phyloP scores from a whole-genome alignment of 2,888 invertebrate species.

The Eristalis arbustorum region DNA sequence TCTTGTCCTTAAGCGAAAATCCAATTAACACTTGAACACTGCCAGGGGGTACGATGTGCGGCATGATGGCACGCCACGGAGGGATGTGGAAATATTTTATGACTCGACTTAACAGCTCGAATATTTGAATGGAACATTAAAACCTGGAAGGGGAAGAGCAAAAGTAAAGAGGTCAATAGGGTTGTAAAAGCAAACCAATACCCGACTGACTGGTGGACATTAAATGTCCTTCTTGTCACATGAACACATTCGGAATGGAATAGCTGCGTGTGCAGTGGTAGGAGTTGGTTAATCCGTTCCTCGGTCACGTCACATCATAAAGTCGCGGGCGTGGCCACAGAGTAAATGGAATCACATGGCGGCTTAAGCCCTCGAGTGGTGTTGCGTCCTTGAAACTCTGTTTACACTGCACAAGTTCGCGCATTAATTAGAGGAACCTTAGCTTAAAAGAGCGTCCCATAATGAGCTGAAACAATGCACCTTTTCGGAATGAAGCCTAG shows the following conservation, averaged over 20 bases:
- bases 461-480: conserved; percentile 47
- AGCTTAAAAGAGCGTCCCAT: neutral
- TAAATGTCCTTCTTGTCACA: neutral
- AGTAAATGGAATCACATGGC: neutral
- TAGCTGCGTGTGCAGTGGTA: neutral
- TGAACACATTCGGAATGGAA: neutral
- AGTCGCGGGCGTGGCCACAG: neutral
- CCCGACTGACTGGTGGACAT: neutral
- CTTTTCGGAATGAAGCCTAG: conserved; percentile 21
- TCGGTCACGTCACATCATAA: neutral
- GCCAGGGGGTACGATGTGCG: neutral
- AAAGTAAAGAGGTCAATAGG: conserved; percentile 15
- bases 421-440: conserved; percentile 47
- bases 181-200: conserved; percentile 33
- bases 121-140: conserved; percentile 21
- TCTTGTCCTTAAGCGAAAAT: neutral
- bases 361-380: neutral
- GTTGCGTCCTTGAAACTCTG: neutral
- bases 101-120: conserved; percentile 9
- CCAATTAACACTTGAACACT: conserved; percentile 19
- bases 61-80: neutral
- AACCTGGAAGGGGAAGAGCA: neutral
- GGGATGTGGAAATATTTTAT: conserved; percentile 7
- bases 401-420: neutral
- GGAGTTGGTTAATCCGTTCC: neutral